Conservation (phyloP, 2,888 invertebrate genomes). For the Mellilla xanthometata region DNA sequence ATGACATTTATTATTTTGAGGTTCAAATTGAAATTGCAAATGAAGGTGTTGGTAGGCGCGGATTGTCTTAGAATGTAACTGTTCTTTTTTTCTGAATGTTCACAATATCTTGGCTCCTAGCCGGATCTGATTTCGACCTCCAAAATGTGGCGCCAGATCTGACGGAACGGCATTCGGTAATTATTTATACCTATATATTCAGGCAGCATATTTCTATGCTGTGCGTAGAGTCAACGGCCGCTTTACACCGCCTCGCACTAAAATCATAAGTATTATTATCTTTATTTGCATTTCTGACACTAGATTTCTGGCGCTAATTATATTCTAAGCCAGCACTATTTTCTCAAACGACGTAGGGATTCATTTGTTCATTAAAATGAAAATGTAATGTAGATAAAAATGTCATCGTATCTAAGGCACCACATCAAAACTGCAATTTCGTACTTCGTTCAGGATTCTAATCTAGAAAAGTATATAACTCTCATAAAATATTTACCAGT, state of each 20-base stretch:
- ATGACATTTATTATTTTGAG: slow-evolving; percentile 23
- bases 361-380: no score
- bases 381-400: no score
- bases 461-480: no score
- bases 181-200: slow-evolving; percentile 43
- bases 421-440: no score
- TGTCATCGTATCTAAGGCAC: no score
- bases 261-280: slow-evolving; percentile 57
- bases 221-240: slow-evolving; percentile 59
- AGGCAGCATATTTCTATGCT: slow-evolving; percentile 36
- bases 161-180: slow-evolving; percentile 46
- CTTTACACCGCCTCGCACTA: slow-evolving; percentile 45
- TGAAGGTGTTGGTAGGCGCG: slow-evolving; percentile 22
- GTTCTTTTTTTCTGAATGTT: slow-evolving; percentile 27
- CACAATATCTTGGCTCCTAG: slow-evolving; percentile 31
- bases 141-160: slow-evolving; percentile 63
- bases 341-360: no score
- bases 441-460: no score
- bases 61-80: slow-evolving; percentile 26
- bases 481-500: no score
- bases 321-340: neutral
- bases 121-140: slow-evolving; percentile 48
- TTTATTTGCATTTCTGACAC: slow-evolving; percentile 62
- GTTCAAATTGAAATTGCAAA: slow-evolving; percentile 27
- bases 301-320: slow-evolving; percentile 41